Percentiles rank a stretch among this genome's conserved stretches.
phyloP scores from a whole-genome alignment of 1,140 invertebrate species.

The Drosophila fuyamai region DNA sequence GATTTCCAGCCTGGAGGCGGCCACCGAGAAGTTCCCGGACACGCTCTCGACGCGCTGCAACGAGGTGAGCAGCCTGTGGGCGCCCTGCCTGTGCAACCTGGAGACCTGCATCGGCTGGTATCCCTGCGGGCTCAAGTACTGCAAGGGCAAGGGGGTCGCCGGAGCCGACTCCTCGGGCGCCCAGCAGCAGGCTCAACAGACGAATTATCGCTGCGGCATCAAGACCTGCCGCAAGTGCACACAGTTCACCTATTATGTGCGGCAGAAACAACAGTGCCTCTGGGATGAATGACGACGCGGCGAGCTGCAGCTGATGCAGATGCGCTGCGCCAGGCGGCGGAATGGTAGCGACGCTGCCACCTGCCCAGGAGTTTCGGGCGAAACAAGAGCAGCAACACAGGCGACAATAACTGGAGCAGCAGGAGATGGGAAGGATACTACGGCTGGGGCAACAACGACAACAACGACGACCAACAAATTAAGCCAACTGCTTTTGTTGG shows the following conservation, averaged over 20 bases:
- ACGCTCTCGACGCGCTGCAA: conserved; percentile 86
- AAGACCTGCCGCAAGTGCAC: conserved; percentile 96
- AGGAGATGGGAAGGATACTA: conserved; percentile 28
- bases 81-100: conserved; percentile 91
- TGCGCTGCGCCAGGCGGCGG: conserved; percentile 60
- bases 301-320: conserved; percentile 72
- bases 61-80: conserved; percentile 88
- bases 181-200: conserved; percentile 79
- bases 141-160: conserved; percentile 88
- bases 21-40: conserved; percentile 87
- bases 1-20: conserved; percentile 86
- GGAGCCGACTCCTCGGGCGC: conserved; percentile 67
- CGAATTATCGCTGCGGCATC: conserved; percentile 95
- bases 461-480: conserved; percentile 77
- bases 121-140: conserved; percentile 97
- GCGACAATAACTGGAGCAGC: conserved; percentile 26
- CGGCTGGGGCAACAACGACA: conserved; percentile 19
- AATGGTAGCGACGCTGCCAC: conserved; percentile 20
- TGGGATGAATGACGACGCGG: conserved; percentile 92
- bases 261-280: conserved; percentile 93
- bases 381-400: conserved; percentile 22
- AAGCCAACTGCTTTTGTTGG: conserved; percentile 79
- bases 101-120: conserved; percentile 95
- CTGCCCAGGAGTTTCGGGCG: conserved; percentile 27
- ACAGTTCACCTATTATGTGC: conserved; percentile 93